Base-by-base conservation (phyloP, 2,113 vertebrate species). In the Gnathonemus longibarbis region DNA sequence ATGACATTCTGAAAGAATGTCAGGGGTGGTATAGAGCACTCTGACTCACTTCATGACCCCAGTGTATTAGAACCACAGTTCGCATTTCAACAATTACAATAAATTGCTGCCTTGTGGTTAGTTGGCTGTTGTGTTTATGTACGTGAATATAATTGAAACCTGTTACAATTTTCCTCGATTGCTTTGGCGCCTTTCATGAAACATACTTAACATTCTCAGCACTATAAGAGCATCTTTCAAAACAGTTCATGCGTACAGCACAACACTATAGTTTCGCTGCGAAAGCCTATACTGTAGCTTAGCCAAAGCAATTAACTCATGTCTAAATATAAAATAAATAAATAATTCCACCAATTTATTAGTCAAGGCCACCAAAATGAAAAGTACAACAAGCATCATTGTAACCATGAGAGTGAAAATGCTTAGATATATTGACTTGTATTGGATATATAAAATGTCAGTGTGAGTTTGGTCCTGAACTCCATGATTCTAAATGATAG, bases 1-100 rank as follows among this genome's bases (percentile, higher is more conserved):
- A 91, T 46, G 27, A 39, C 42, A 84, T 39, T 27, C 85, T 42
- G 74, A 89, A 90, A 58, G 70, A 88, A 91, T 89, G 52, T 27
- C 49, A 4, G 45, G 13, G 45, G 7, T 84, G 21, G 50, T 62
- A 35, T 8, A 48, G 46, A 48, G 6, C 83, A 48, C 19, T 45
- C 17, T 50, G 48, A 87, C 49, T 87, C 84, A 84, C 19, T 48
- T 48, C 42, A 9, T 48, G 83, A 45, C 9, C 21, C 24, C 45
- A 84, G 19, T 84, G 24, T 84, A 84, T 84, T 42, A 46, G 3
- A 45, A 48, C 83, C 42, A 8, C 45, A 84, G 19, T 45, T 24
- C 24, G 21, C 10, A 21, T 84, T 48, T 84, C 8, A 19, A 48
- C 46, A 9, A 84, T 39, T 24, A 42, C 45, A 39, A 83, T 83